Base-by-base conservation (phyloP, 2,888 invertebrate genomes). In the Ellobium chinense region DNA sequence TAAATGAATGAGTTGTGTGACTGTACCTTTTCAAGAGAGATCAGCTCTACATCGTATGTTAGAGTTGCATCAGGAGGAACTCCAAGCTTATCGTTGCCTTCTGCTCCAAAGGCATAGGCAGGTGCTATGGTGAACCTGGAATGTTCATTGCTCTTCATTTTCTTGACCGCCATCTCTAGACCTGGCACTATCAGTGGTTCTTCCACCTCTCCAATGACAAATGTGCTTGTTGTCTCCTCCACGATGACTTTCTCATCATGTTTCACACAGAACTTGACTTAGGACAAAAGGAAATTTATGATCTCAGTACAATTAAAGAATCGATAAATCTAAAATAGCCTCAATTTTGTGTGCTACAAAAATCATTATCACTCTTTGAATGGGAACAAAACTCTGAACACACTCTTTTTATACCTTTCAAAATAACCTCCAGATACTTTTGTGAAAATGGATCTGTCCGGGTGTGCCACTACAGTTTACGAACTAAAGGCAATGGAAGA, bases 141-240 rank as follows among this genome's bases (percentile, higher is more conserved):
- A 81, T 95, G 95, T 93, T 99, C 98, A 0, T 95, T 95, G 87
- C 95, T 95, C 87, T 95, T 95, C 93, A 99, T 96, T 91, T 96
- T 96, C 91, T 95, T 96, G 2, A 91, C 54, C 0, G 91, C 92
- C 18, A 86, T 81, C 68, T 92, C 92, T 9, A 92, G 75, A 7
- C 98, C 99, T 75, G 95, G 95, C 54, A 97, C 95, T 37, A 99
- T 93, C 82, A 95, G 95, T 72, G 93, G 93, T 83, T 96, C 96
- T 77, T 94, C 94, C 12, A 97, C 98, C 93, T 99, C 98, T 0
- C 99, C 99, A 29, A 98, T 94, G 24, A 94, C 93, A 93, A 98
- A 99, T 36, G 95, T 95, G 0, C 97, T 95, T 63, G 97, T 96
- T 86, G 97, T 94, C 27, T 96, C 96, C 88, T 98, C 98, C 93